Evolutionary conservation across 2,797 vertebrate species (phyloP), one percentile per base, ranked within the genome.

Genomic region (Lagocephalus sceleratus): DNA sequence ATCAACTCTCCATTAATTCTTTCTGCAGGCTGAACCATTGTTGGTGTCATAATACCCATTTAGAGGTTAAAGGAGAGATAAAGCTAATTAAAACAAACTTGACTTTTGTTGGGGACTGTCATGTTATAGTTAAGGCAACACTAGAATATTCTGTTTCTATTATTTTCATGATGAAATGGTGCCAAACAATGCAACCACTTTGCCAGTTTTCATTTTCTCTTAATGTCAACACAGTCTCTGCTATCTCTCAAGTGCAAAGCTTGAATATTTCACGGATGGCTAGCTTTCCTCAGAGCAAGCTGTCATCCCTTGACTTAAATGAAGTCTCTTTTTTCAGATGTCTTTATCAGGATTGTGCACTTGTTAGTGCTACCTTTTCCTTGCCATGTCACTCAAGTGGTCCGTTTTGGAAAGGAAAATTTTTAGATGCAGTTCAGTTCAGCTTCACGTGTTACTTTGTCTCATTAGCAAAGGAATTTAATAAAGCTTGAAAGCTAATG

Each of bases 341-440:
- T 88, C 75, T 90, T 84, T 80, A 84, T 87, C 74, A 71, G 77
- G 40, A 70, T 48, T 66, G 83, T 75, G 69, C 73, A 79, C 82
- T 83, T 84, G 68, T 88, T 83, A 76, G 66, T 71, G 73, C 62
- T 79, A 64, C 85, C 75, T 88, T 89, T 89, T 90, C 74, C 90
- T 80, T 3, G 19, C 63, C 82, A 60, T 68, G 61, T 88, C 83
- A 78, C 57, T 83, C 54, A 85, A 87, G 73, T 78, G 78, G 79
- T 59, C 9, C 58, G 66, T 79, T 75, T 78, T 64, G 67, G 42
- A 71, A 76, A 63, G 54, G 45, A 56, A 79, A 71, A 76, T 75
- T 73, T 65, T 52, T 55, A 71, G 57, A 82, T 58, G 54, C 44
- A 71, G 66, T 59, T 10, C 39, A 68, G 52, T 64, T 70, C 40